phyloP scores from a whole-genome alignment of 2,888 invertebrate genomes.

The Galerucella calmariensis region DNA sequence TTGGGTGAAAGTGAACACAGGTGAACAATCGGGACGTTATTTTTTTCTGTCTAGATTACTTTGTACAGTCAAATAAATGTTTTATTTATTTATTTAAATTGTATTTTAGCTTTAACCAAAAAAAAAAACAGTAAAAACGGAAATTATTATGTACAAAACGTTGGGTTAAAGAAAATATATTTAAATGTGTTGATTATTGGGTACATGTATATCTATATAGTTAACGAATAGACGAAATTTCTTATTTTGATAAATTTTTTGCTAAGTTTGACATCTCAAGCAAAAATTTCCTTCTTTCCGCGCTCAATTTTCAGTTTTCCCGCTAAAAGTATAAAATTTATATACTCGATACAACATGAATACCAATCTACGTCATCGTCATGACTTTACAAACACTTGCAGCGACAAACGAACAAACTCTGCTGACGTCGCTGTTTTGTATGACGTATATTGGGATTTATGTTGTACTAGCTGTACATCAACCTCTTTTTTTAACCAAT shows the following conservation, averaged over 20 bases:
- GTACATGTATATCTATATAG: not conserved
- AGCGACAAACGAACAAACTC: too few species aligned
- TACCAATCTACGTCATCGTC: too few species aligned
- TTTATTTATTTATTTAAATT: slow-evolving; percentile 35
- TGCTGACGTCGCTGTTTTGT: too few species aligned
- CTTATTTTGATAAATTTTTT: not conserved
- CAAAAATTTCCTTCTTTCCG: too few species aligned
- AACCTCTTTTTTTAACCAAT: too few species aligned
- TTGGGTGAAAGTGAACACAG: slow-evolving; percentile 63
- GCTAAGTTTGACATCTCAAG: too few species aligned
- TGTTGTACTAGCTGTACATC: too few species aligned
- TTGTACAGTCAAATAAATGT: slow-evolving; percentile 42
- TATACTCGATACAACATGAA: too few species aligned
- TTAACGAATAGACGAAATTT: slow-evolving; percentile 15
- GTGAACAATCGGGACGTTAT: slow-evolving; percentile 55
- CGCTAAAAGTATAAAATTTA: too few species aligned
- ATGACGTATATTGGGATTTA: too few species aligned
- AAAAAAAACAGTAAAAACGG: slow-evolving; percentile 9
- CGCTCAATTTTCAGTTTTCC: too few species aligned
- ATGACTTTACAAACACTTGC: too few species aligned
- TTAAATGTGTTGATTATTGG: slow-evolving; percentile 7
- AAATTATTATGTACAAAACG: slow-evolving; percentile 10
- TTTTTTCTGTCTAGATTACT: slow-evolving; percentile 42
- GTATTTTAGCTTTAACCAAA: slow-evolving; percentile 36
- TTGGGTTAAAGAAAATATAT: slow-evolving; percentile 12